These are phyloP conservation scores for Apamea monoglypha DNA, from an alignment of 2,888 invertebrate genomes.

Conservation along the genomic window DNA sequence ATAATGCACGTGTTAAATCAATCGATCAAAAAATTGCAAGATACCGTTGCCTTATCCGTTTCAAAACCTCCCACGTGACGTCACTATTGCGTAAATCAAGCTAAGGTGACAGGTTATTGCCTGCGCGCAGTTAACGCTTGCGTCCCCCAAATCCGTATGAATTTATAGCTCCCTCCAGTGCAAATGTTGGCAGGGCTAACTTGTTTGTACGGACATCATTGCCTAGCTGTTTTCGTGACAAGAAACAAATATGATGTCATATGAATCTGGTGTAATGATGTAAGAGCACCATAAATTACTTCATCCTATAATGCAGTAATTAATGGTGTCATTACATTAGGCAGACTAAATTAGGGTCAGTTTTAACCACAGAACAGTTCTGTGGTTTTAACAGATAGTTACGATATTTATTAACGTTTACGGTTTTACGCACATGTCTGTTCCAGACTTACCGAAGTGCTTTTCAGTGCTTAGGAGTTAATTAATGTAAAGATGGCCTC, in stretches of 20 bases:
- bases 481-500: too few relatives aligned
- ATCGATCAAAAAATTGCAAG: constrained; percentile 37
- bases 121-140: constrained; percentile 76
- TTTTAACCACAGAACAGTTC: too few relatives aligned
- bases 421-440: constrained; percentile 4
- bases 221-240: constrained; percentile 47
- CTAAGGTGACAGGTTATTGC: constrained; percentile 77
- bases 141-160: constrained; percentile 73
- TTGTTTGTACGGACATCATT: constrained; percentile 58
- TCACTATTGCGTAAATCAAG: constrained; percentile 74
- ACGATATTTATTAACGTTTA: neutral
- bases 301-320: too few relatives aligned
- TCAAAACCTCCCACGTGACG: constrained; percentile 36
- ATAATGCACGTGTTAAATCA: constrained; percentile 14
- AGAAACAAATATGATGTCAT: constrained; percentile 20
- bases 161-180: constrained; percentile 73
- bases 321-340: neutral
- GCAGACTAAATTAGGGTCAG: neutral
- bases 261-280: constrained; percentile 7
- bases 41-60: constrained; percentile 32
- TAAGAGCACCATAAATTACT: neutral
- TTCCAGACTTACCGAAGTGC: neutral
- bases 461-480: neutral
- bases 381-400: neutral
- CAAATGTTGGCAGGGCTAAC: constrained; percentile 57